Evolutionary conservation across 2,797 vertebrate species (phyloP), one percentile per base, ranked within the genome.

Genomic region (Sphenodon punctatus): DNA sequence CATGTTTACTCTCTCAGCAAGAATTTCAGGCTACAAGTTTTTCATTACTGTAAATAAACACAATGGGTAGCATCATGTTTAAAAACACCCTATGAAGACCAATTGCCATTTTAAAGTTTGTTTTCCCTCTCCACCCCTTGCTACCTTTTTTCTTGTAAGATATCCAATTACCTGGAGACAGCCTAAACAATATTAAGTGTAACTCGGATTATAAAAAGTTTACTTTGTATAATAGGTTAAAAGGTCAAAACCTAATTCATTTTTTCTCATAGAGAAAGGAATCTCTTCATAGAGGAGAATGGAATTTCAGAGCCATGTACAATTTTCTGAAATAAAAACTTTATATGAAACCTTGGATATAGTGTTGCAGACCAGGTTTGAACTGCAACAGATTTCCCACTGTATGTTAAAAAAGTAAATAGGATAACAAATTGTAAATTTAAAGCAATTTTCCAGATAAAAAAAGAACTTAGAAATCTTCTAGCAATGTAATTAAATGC

Each of bases 81-180:
- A 0, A 25, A 15, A 6, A 4, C 41, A 5, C 36, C 19, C 4
- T 46, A 1, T 32, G 45, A 67, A 58, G 25, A 25, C 3, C 34
- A 14, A 64, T 48, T 39, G 23, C 4, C 46, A n/a, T n/a, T n/a
- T n/a, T n/a, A n/a, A n/a, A n/a, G n/a, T 48, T 16, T 2, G 0
- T 1, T 53, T 64, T 65, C 30, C 1, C 0, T 0, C 41, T 59
- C n/a, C n/a, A n/a, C n/a, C n/a, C n/a, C n/a, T 34, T 32, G 2
- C 1, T 34, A 12, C 10, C 59, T 67, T 48, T 38, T n/a, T 58
- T 5, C 13, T n/a, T 9, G 43, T 22, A 42, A 1, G 59, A 3
- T 3, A 71, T 3, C 60, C 56, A 27, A 5, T 3, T 3, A 6
- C 61, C 78, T 70, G 36, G 10, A 58, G 4, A 25, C 45, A 16